Conservation (phyloP, 2,797 vertebrate genomes). For the Peromyscus attwateri region DNA sequence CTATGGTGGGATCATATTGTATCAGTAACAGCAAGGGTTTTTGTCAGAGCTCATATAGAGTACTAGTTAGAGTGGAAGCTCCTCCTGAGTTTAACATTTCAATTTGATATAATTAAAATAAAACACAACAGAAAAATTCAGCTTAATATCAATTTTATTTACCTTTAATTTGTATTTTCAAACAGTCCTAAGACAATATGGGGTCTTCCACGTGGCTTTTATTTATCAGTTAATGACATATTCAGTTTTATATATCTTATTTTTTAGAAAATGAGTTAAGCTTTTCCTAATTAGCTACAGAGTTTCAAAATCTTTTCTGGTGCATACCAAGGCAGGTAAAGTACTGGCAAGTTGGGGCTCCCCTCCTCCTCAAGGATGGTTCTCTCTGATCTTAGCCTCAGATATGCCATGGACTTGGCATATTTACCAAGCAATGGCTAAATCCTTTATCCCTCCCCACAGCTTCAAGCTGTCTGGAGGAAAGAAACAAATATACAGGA, state of each 20-base stretch:
- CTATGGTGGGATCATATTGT: background rate
- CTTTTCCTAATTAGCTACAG: background rate
- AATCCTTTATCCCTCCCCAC: slow-evolving; percentile 47
- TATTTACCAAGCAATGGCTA: slow-evolving; percentile 60
- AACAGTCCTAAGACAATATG: background rate
- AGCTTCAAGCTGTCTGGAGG: slow-evolving; percentile 49
- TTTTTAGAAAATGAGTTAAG: background rate
- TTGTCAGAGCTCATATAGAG: background rate
- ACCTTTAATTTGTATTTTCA: background rate
- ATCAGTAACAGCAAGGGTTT: background rate
- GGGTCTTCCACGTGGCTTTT: background rate
- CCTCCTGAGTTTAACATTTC: background rate
- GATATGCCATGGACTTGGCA: background rate
- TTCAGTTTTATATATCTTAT: background rate
- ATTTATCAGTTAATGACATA: background rate
- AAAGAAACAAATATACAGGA: slow-evolving; percentile 76
- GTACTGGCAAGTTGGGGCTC: background rate
- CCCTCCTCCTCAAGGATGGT: background rate
- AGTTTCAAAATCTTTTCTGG: background rate
- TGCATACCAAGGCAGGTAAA: background rate
- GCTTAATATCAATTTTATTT: background rate
- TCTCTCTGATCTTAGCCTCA: background rate
- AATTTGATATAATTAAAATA: background rate
- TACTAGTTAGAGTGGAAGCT: background rate
- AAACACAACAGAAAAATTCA: slow-evolving; percentile 11